Percentiles rank a stretch among this genome's conserved stretches.
These are phyloP conservation scores for Cynocephalus volans DNA, from an alignment of 2,113 vertebrate species.

Conservation along the genomic window DNA sequence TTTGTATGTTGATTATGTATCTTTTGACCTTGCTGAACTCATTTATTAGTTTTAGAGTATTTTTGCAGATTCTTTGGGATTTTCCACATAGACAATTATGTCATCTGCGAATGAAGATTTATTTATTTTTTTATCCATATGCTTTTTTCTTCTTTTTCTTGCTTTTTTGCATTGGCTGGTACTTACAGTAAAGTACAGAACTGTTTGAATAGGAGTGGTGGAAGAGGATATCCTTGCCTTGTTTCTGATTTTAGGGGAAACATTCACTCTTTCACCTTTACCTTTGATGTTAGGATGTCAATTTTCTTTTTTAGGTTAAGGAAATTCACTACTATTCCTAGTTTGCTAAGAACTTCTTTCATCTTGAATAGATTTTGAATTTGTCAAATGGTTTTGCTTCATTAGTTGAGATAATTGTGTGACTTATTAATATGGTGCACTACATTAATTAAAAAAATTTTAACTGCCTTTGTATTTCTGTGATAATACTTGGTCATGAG, in stretches of 20 bases:
- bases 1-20: background rate
- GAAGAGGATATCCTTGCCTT: background rate
- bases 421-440: background rate
- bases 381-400: background rate
- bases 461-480: background rate
- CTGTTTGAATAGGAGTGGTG: background rate
- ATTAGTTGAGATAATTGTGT: background rate
- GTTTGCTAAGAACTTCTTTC: background rate
- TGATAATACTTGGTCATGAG: background rate
- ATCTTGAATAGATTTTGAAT: background rate
- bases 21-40: background rate
- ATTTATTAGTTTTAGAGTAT: background rate
- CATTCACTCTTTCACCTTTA: background rate
- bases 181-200: background rate
- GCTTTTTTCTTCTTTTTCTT: background rate
- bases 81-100: background rate
- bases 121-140: background rate
- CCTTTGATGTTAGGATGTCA: rapidly evolving
- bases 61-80: background rate
- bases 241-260: background rate
- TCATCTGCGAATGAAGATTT: background rate
- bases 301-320: background rate
- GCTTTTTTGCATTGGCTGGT: background rate
- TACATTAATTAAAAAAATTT: background rate
- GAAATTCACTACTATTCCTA: background rate